These are phyloP conservation scores for Oxygymnocypris stewartii DNA, from an alignment of 2,113 vertebrate genomes.

Conservation along the genomic window DNA sequence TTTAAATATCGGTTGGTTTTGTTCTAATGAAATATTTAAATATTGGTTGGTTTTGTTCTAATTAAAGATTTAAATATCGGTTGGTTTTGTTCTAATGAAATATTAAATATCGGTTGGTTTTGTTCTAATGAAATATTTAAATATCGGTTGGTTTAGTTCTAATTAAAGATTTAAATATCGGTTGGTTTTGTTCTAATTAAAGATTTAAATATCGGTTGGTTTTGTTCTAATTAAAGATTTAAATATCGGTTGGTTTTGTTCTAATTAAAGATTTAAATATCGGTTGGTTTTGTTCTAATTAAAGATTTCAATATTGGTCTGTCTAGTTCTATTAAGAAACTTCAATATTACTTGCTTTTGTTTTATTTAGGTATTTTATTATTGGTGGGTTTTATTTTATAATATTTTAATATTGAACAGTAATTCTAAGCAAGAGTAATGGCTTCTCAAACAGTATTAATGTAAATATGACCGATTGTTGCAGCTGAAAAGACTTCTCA, in stretches of 20 bases:
- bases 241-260: too few relatives aligned
- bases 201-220: not conserved
- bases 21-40: too few relatives aligned
- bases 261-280: too few relatives aligned
- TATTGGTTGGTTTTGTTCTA: too few relatives aligned
- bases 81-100: too few relatives aligned
- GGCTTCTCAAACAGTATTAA: not conserved
- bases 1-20: too few relatives aligned
- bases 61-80: too few relatives aligned
- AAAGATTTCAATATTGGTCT: not conserved
- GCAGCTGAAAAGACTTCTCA: not conserved
- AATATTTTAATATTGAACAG: not conserved
- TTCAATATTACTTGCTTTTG: not conserved
- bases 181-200: too few relatives aligned
- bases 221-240: too few relatives aligned
- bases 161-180: not conserved
- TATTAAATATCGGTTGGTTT: not conserved
- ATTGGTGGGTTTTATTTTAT: not conserved
- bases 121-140: not conserved
- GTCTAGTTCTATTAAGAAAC: not conserved
- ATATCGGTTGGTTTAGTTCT: too few relatives aligned
- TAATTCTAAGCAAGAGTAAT: not conserved
- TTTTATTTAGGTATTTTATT: not conserved
- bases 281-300: not conserved
- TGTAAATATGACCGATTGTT: not conserved